Conservation (phyloP, 2,888 invertebrate species). For the Eupithecia pulchellata region DNA sequence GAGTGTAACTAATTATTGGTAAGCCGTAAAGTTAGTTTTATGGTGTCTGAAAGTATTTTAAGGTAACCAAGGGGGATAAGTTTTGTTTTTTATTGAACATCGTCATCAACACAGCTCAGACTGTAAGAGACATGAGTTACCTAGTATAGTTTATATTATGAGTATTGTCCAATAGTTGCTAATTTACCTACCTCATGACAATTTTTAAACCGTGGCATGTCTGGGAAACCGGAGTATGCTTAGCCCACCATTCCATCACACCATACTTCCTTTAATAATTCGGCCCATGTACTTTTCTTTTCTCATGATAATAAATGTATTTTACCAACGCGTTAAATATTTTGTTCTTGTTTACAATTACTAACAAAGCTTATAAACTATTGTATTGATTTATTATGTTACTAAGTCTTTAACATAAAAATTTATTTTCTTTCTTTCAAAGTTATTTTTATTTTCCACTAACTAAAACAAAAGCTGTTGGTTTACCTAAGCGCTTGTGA, state of each 20-base stretch:
- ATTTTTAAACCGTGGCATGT: background rate
- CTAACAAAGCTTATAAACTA: background rate
- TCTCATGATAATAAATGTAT: background rate
- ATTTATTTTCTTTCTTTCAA: no score
- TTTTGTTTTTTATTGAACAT: background rate
- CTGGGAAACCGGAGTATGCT: background rate
- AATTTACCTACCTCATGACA: background rate
- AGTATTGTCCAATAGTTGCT: background rate
- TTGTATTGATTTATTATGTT: no score
- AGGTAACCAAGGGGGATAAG: background rate
- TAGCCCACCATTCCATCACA: background rate
- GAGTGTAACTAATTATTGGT: background rate
- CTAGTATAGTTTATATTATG: background rate
- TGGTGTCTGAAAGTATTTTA: background rate
- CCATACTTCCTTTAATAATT: background rate
- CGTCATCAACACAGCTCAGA: background rate
- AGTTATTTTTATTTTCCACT: background rate
- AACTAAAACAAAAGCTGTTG: background rate
- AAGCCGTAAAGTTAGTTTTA: background rate
- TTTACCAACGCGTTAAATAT: background rate
- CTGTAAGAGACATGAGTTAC: background rate
- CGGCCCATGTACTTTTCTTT: background rate
- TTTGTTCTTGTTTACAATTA: background rate
- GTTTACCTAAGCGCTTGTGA: background rate
- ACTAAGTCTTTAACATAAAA: no score